These are phyloP conservation scores for Microplitis deprimator DNA, from an alignment of 2,888 invertebrate species.

Conservation along the genomic window DNA sequence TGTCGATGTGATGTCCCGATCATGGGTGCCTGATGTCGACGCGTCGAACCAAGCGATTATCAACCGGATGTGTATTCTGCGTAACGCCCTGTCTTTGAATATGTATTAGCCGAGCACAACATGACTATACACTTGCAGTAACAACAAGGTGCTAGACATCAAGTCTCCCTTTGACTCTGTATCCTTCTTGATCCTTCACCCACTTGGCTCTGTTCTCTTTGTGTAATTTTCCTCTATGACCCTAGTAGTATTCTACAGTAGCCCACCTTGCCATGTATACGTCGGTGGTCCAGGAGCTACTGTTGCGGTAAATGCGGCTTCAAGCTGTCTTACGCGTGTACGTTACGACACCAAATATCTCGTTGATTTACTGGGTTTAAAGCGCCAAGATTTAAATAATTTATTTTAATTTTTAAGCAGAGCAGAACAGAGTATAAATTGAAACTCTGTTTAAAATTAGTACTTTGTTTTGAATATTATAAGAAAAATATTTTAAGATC, in stretches of 20 bases:
- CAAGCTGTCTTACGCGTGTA: conserved; percentile 18
- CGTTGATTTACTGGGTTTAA: conserved; percentile 50
- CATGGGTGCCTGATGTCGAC: conserved; percentile 3
- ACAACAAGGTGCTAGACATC: conserved; percentile 21
- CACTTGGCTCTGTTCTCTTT: too few relatives aligned
- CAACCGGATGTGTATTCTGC: conserved; percentile 31
- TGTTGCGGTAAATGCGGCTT: conserved; percentile 44
- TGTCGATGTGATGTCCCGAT: conserved; percentile 3
- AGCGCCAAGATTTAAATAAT: conserved; percentile 54
- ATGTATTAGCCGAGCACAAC: conserved; percentile 35
- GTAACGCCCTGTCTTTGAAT: conserved; percentile 42
- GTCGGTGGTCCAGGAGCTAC: conserved; percentile 28
- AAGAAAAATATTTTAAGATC: too few relatives aligned
- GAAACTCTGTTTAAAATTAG: neutral
- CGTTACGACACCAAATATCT: conserved; percentile 42
- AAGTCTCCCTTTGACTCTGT: conserved; percentile 28
- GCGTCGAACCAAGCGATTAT: conserved; percentile 33
- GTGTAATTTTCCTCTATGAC: too few relatives aligned
- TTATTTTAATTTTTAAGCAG: conserved; percentile 53
- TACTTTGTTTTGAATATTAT: too few relatives aligned
- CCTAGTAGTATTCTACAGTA: too few relatives aligned
- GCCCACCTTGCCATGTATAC: neutral
- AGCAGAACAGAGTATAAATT: conserved; percentile 35
- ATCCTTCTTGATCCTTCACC: conserved; percentile 17
- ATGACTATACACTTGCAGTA: conserved; percentile 1